Conservation (phyloP, 2,113 vertebrate species). For the Arothron firmamentum region DNA sequence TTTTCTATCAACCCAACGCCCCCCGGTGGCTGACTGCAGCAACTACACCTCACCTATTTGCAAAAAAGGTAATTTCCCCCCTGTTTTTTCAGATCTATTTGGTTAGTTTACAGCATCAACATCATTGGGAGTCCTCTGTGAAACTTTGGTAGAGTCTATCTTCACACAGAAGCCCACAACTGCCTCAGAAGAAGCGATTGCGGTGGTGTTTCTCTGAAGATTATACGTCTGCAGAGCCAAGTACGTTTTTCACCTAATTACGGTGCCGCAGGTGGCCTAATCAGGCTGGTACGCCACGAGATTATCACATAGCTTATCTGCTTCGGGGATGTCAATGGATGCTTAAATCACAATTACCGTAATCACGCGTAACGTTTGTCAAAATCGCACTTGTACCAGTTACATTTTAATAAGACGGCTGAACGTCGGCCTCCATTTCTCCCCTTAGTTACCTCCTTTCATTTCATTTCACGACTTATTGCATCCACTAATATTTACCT, state of each 20-base stretch:
- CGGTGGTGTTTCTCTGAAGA: constrained; percentile 14
- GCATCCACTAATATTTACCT: too few species aligned
- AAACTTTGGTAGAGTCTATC: too few species aligned
- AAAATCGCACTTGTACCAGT: constrained; percentile 23
- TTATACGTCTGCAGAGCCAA: constrained; percentile 14
- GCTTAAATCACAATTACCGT: constrained; percentile 49
- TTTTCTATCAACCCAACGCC: too few species aligned
- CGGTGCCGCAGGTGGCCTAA: constrained; percentile 51
- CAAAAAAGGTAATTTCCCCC: too few species aligned
- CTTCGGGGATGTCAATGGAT: constrained; percentile 43
- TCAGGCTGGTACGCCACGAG: constrained; percentile 36
- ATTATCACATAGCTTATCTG: constrained; percentile 48
- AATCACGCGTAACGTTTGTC: constrained; percentile 44
- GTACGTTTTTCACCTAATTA: constrained; percentile 55
- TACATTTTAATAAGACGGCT: constrained; percentile 29
- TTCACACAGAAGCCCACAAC: too few species aligned
- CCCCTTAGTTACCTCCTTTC: constrained; percentile 10
- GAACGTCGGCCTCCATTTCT: constrained; percentile 4
- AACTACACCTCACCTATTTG: too few species aligned
- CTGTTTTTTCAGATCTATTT: too few species aligned
- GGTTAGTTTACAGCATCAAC: too few species aligned
- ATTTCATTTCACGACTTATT: neutral
- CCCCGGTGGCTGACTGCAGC: too few species aligned
- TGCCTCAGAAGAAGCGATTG: neutral
- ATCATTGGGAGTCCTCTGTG: too few species aligned